Percentiles rank a stretch among this genome's conserved stretches.
phyloP scores from a whole-genome alignment of 2,113 vertebrate genomes.

The cattle (Bos taurus) region ARS-UCD2.0 NC_037340.1:40614001-40614500 shows the following conservation, averaged over 20 bases:
- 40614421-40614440: not conserved
- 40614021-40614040: not conserved
- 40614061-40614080: not conserved
- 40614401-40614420: not conserved
- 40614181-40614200: not conserved
- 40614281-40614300: not conserved
- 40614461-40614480: constrained; percentile 41
- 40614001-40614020: not conserved
- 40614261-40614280: not conserved
- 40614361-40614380: constrained; percentile 6
- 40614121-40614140: not conserved
- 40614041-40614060: not conserved
- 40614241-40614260: not conserved
- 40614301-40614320: not conserved
- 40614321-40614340: constrained; percentile 22
- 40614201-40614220: not conserved
- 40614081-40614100: not conserved
- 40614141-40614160: not conserved
- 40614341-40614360: constrained; percentile 9
- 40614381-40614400: not conserved
- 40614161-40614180: not conserved
- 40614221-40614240: not conserved
- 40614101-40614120: not conserved
- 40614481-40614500: not conserved
- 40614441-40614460: not conserved